These are phyloP conservation scores for Tiliacea aurago DNA, from an alignment of 2,888 invertebrate species.

Conservation along the genomic window DNA sequence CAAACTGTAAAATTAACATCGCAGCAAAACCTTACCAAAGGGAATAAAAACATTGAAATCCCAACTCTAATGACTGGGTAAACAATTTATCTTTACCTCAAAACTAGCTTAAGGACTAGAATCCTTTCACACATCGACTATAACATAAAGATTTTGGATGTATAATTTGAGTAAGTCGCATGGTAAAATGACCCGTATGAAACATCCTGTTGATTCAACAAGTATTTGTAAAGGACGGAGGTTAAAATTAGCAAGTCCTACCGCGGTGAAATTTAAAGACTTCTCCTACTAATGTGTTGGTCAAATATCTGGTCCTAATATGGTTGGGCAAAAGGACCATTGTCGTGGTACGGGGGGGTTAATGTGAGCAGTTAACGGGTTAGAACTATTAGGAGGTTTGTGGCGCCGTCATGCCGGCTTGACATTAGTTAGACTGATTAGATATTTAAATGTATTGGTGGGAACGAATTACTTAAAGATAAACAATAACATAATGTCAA, in stretches of 20 bases:
- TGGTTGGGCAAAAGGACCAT: conserved; percentile 59
- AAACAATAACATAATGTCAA: too few species aligned
- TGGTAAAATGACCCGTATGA: conserved; percentile 63
- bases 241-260: conserved; percentile 87
- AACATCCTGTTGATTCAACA: conserved; percentile 77
- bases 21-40: conserved; percentile 59
- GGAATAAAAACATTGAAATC: conserved; percentile 80
- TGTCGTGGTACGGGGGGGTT: conserved; percentile 54
- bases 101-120: conserved; percentile 62
- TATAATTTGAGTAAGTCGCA: conserved; percentile 6
- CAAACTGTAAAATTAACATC: conserved; percentile 69
- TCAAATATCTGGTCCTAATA: conserved; percentile 65
- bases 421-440: conserved; percentile 40
- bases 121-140: conserved; percentile 40
- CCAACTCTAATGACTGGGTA: conserved; percentile 78
- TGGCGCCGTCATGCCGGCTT: conserved; percentile 60
- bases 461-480: conserved; percentile 5
- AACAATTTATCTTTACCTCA: conserved; percentile 78
- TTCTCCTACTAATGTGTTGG: conserved; percentile 56
- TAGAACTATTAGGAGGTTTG: conserved; percentile 45
- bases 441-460: conserved; percentile 12
- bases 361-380: conserved; percentile 69
- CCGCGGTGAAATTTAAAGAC: conserved; percentile 83
- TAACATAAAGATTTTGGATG: conserved; percentile 57
- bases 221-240: conserved; percentile 84